A percentile compares a stretch with the other conserved stretches of the same genome.
Conservation (phyloP, 2,888 invertebrate species). For the Mythimna loreyi region DNA sequence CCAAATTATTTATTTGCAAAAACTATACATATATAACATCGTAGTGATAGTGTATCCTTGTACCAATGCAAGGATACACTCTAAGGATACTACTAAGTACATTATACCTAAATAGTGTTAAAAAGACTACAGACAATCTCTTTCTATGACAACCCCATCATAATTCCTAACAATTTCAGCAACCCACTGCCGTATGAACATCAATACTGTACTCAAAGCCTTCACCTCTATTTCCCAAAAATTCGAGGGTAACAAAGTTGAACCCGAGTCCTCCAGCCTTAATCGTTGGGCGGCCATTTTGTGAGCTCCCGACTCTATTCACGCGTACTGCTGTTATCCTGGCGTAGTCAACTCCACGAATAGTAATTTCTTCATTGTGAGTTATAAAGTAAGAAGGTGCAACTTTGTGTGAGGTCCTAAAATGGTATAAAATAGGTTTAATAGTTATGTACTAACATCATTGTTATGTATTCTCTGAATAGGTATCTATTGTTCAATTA, state of each 20-base stretch:
- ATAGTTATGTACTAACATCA: background rate
- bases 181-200: background rate
- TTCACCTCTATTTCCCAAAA: background rate
- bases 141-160: no score
- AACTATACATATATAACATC: no score
- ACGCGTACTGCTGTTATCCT: constrained; percentile 1
- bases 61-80: no score
- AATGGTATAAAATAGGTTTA: background rate
- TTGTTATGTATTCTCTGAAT: background rate
- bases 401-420: background rate
- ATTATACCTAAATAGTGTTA: no score
- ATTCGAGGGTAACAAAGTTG: background rate
- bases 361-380: constrained; percentile 7
- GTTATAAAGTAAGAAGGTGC: background rate
- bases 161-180: constrained; percentile 1
- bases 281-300: background rate
- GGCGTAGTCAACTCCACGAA: background rate
- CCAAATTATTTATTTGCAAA: no score
- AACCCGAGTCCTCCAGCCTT: background rate
- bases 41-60: no score
- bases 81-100: no score
- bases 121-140: no score
- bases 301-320: background rate
- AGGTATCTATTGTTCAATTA: no score
- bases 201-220: background rate